Base-by-base conservation (phyloP, 2,888 invertebrate genomes). In the Nyleta sp. region DNA sequence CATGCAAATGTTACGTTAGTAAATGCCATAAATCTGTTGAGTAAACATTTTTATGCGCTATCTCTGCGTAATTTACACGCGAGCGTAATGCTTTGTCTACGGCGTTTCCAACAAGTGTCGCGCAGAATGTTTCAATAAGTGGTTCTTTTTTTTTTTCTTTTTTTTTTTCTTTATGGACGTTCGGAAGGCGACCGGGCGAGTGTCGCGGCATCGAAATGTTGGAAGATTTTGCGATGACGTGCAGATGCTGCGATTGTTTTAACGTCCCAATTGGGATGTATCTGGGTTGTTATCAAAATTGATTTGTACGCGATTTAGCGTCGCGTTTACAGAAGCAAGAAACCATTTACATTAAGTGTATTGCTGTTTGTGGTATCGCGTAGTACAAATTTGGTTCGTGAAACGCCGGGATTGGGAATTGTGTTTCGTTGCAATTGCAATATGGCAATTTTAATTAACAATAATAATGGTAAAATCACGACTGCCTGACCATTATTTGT, bases 11-110 rank as follows among this genome's bases (percentile, higher is more conserved):
- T n/a, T n/a, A n/a, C n/a, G n/a, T n/a, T n/a, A 57, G 11, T 65
- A 57, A 70, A 64, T 65, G 65, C 65, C 40, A 65, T 70, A 74
- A 74, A 74, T 76, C 52, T 53, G 57, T 59, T 24, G 40, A 65
- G 64, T 75, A 53, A 60, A 71, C 65, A 55, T 52, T 65, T 77
- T 71, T 71, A 77, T 67, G 57, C 38, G 68, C 48, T 17, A 60
- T 55, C 68, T 13, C 40, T 48, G 22, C 28, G 60, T 75, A 73
- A 73, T 68, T 75, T 74, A 67, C 67, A 38, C 67, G 35, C 33
- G 35, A 44, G 13, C 15, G 35, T 59, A 65, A 73, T 53, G 53
- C 40, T 53, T 67, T 67, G 46, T 60, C 73, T 74, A 50, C 65
- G 40, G 42, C 57, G 7, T 50, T n/a, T 33, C 38, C 60, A 71